Evolutionary conservation across 2,797 vertebrate species (phyloP).

Genomic region (Nothura maculosa): DNA sequence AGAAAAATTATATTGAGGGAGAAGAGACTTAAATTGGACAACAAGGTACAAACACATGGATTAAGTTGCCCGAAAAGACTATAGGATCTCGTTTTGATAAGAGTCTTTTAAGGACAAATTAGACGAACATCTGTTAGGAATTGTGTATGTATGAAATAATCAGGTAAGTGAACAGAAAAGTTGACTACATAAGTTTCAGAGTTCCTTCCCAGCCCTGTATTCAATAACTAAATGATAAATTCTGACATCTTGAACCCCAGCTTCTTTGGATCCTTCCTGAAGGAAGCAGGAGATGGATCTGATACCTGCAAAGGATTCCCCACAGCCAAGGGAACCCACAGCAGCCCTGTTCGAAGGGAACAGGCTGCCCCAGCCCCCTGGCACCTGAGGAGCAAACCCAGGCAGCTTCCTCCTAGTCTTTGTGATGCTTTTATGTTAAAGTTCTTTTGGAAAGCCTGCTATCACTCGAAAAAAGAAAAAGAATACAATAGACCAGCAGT

Average conservation of each 20-base stretch:
- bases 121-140: neutral
- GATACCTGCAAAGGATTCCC: neutral
- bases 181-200: neutral
- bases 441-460: neutral
- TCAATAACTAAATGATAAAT: neutral
- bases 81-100: neutral
- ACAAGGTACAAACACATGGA: neutral
- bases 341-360: neutral
- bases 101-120: neutral
- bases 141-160: neutral
- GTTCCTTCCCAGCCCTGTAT: neutral
- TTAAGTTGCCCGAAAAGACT: neutral
- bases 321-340: neutral
- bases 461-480: neutral
- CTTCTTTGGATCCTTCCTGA: neutral
- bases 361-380: fast-evolving
- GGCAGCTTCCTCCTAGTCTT: neutral
- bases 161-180: neutral
- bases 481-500: neutral
- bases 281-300: neutral
- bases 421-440: neutral
- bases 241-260: neutral
- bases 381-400: neutral
- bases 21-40: neutral
- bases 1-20: neutral